Percentiles rank a stretch among this genome's conserved stretches.
Conservation (phyloP, 2,113 vertebrate genomes). For the Mungos mungo region DNA sequence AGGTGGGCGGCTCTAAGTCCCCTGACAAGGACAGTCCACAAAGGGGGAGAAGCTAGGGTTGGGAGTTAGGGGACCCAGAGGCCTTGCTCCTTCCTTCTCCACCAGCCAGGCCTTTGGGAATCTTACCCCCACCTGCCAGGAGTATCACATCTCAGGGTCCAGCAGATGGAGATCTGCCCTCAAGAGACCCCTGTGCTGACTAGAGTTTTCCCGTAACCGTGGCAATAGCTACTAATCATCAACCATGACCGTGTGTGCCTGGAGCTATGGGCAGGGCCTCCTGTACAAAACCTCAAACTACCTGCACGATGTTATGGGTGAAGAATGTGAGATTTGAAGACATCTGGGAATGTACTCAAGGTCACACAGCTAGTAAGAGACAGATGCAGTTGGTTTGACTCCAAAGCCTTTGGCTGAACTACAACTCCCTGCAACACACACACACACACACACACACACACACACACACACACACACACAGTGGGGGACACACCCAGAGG, state of each 20-base stretch:
- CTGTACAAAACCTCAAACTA: neutral
- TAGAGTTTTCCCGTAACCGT: neutral
- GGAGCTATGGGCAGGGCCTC: neutral
- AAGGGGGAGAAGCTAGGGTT: neutral
- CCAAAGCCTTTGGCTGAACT: neutral
- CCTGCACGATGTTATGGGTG: neutral
- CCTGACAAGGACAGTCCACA: neutral
- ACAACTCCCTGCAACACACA: neutral
- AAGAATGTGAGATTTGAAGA: neutral
- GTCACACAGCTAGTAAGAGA: neutral
- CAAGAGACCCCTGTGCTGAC: neutral
- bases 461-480: neutral
- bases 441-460: neutral
- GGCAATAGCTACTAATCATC: neutral
- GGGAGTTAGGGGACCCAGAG: neutral
- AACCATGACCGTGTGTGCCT: neutral
- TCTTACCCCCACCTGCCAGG: neutral
- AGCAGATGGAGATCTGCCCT: neutral
- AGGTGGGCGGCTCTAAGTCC: neutral
- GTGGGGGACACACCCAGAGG: slow-evolving; percentile 24
- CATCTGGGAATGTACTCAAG: slow-evolving; percentile 28
- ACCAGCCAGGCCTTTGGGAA: neutral
- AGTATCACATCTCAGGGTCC: neutral
- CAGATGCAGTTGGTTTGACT: neutral
- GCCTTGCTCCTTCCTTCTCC: neutral